Evolutionary conservation across 2,113 vertebrate genomes (phyloP).

Genomic region (Phodopus roborovskii): DNA sequence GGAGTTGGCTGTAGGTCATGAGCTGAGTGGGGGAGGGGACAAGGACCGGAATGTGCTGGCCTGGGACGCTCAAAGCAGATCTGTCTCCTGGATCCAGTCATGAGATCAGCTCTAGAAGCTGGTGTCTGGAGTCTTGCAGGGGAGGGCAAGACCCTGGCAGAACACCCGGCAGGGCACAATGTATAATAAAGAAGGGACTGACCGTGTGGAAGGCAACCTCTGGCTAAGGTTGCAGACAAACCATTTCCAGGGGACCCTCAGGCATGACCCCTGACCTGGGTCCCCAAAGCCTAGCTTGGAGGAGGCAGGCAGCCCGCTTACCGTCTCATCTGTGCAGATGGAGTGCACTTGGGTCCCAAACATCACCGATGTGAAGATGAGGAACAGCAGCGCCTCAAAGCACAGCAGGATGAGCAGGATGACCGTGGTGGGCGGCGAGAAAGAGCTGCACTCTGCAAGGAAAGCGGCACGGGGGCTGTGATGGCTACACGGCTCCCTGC

Average conservation of each 20-base stretch:
- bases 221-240: not conserved
- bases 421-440: slow-evolving; percentile 96
- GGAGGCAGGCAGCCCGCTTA: slow-evolving; percentile 83
- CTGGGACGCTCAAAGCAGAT: too few species aligned
- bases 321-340: slow-evolving; percentile 98
- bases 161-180: not conserved
- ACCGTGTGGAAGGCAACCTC: not conserved
- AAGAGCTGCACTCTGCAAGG: slow-evolving; percentile 95
- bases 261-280: too few species aligned
- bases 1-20: too few species aligned
- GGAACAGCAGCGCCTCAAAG: slow-evolving; percentile 97
- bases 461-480: fast-evolving
- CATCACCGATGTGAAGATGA: slow-evolving; percentile 99
- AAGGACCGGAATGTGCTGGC: fast-evolving
- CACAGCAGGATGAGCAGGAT: slow-evolving; percentile 98
- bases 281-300: not conserved
- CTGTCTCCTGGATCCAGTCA: not conserved
- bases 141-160: not conserved
- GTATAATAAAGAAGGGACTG: not conserved
- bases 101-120: not conserved
- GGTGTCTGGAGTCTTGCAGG: not conserved
- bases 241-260: not conserved
- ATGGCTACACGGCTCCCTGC: not conserved
- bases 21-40: fast-evolving
- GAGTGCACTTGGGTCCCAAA: slow-evolving; percentile 99